Evolutionary conservation across 2,113 vertebrate genomes (phyloP), one percentile per base, ranked within the genome.

Genomic region (Copsychus sechellarum): DNA sequence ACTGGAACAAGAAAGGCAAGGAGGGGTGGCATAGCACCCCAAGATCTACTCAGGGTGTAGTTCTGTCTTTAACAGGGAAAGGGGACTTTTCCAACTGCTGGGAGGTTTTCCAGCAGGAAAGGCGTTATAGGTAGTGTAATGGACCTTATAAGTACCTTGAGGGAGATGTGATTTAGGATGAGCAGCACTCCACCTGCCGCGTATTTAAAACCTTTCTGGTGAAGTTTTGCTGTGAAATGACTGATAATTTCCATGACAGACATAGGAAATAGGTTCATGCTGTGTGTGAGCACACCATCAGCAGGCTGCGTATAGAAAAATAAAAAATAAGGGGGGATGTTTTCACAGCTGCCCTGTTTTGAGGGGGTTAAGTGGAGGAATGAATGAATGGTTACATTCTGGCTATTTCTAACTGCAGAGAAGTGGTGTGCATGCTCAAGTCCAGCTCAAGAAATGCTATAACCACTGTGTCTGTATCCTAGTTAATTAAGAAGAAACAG

Each of bases 331-430:
- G 8, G 6, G 36, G 3, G 9, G 3, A 29, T 91, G 73, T 94
- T 93, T 93, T 96, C 84, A 90, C 78, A 94, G 95, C 84, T 94
- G 87, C 28, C 29, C 48, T 85, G 33, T 71, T 88, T 42, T n/a
- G 60, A 60, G 28, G 10, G 40, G 45, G 23, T 36, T 77, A 70
- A 91, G 36, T 47, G 42, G 38, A 84, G 53, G 53, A 28, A 92
- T 50, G 57, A 88, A 53, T 58, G 18, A 85, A 69, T 79, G 77
- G 53, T 82, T 87, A 12, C 43, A 56, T 82, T 90, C 50, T 90
- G 82, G 45, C 29, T 77, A 15, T 92, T 58, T 83, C 50, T 85
- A 26, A 70, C 76, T 12, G 0, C 67, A 70, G 47, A 83, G 64
- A 66, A 70, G 33, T 80, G 56, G 56, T 8, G 48, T 8, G 14